Evolutionary conservation across 1,140 invertebrate genomes (phyloP).

Genomic region (Listronotus bonariensis): DNA sequence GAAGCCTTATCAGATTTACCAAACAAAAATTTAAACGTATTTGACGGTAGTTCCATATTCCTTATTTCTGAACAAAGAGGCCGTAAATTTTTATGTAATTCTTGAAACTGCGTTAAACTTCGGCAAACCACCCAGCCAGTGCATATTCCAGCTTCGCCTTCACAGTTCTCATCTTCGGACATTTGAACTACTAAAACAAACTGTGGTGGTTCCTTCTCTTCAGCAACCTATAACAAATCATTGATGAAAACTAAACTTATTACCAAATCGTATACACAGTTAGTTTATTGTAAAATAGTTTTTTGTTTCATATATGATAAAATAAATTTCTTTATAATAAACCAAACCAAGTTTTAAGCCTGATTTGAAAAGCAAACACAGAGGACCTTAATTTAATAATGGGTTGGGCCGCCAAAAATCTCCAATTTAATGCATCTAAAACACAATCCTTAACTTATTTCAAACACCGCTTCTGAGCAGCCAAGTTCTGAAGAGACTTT

Average conservation of each 20-base stretch:
- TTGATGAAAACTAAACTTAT: too few species aligned
- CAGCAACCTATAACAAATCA: constrained; percentile 62
- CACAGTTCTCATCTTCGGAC: constrained; percentile 64
- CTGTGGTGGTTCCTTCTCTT: constrained; percentile 78
- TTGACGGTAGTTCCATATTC: constrained; percentile 78
- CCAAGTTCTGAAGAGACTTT: too few species aligned
- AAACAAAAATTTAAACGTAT: constrained; percentile 78
- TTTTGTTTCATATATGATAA: too few species aligned
- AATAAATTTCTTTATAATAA: too few species aligned
- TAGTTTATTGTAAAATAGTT: too few species aligned
- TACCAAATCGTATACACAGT: too few species aligned
- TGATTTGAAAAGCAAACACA: constrained; percentile 4
- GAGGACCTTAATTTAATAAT: too few species aligned
- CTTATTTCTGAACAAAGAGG: constrained; percentile 80
- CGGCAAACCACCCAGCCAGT: constrained; percentile 84
- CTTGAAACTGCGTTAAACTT: constrained; percentile 81
- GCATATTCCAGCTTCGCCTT: constrained; percentile 67
- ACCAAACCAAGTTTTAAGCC: too few species aligned
- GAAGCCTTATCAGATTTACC: constrained; percentile 78
- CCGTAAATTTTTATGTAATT: constrained; percentile 81
- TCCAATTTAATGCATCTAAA: too few species aligned
- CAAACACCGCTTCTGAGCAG: too few species aligned
- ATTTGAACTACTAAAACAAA: constrained; percentile 84
- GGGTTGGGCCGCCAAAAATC: too few species aligned
- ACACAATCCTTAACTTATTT: too few species aligned